Evolutionary conservation across 2,888 invertebrate species (phyloP).

Genomic region (Anoncus sp.): DNA sequence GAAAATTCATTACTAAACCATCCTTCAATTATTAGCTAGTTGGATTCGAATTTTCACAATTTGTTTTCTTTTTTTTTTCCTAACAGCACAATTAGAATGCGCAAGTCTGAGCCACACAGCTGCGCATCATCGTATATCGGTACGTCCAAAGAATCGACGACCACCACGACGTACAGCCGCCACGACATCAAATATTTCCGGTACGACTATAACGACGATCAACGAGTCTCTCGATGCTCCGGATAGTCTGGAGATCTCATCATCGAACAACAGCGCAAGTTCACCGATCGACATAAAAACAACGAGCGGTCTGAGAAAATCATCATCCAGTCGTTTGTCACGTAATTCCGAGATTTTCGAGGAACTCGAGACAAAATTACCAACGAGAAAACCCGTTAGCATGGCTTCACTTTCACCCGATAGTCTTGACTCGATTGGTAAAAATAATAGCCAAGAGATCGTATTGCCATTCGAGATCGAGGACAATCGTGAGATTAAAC

Average conservation of each 20-base stretch:
- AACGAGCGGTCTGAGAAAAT: slow-evolving; percentile 72
- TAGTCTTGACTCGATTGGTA: slow-evolving; percentile 78
- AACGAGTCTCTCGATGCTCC: slow-evolving; percentile 71
- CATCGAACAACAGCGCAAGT: slow-evolving; percentile 64
- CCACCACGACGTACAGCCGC: slow-evolving; percentile 75
- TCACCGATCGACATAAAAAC: slow-evolving; percentile 67
- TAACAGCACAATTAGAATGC: slow-evolving; percentile 76
- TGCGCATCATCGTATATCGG: slow-evolving; percentile 80
- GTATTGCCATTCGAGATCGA: slow-evolving; percentile 46
- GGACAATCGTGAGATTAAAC: slow-evolving; percentile 67
- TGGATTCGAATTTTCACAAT: too few relatives aligned
- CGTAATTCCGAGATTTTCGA: slow-evolving; percentile 79
- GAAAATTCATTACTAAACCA: too few relatives aligned
- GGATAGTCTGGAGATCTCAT: slow-evolving; percentile 72
- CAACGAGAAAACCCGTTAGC: slow-evolving; percentile 70
- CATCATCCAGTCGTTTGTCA: slow-evolving; percentile 77
- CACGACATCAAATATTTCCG: slow-evolving; percentile 59
- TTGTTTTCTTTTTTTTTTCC: slow-evolving; percentile 3
- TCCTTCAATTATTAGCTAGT: too few relatives aligned
- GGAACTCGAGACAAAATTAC: slow-evolving; percentile 75
- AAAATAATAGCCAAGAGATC: slow-evolving; percentile 51
- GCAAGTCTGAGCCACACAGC: slow-evolving; percentile 79
- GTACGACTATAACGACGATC: slow-evolving; percentile 72
- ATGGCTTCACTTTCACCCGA: slow-evolving; percentile 78
- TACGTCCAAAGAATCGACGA: slow-evolving; percentile 80